These are phyloP conservation scores for Sander vitreus DNA, from an alignment of 2,113 vertebrate genomes.

Conservation along the genomic window DNA sequence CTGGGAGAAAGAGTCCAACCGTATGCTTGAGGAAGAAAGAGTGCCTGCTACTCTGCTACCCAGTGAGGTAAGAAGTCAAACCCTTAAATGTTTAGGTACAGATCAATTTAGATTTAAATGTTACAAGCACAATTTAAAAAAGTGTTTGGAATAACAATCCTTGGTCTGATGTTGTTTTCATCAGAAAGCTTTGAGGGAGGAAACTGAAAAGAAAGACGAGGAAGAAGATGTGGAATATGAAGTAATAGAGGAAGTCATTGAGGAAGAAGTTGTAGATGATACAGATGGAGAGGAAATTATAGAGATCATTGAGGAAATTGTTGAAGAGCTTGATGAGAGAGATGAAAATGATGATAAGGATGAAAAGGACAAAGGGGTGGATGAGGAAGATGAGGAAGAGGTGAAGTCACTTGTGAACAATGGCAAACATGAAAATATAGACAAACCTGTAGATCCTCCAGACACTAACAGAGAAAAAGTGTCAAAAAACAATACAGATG, in stretches of 20 bases:
- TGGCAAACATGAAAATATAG: slow-evolving; percentile 19
- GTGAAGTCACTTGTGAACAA: slow-evolving; percentile 10
- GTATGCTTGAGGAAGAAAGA: slow-evolving; percentile 94
- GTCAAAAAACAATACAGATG: background rate
- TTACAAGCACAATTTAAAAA: background rate
- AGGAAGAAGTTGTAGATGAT: slow-evolving; percentile 58
- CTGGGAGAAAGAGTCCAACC: slow-evolving; percentile 94
- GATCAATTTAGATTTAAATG: background rate
- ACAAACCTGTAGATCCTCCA: background rate
- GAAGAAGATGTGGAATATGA: slow-evolving; percentile 55
- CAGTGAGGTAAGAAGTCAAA: slow-evolving; percentile 82
- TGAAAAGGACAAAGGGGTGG: slow-evolving; percentile 31
- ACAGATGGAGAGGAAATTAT: slow-evolving; percentile 69
- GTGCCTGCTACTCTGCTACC: slow-evolving; percentile 91
- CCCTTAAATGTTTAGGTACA: background rate
- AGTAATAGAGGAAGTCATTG: slow-evolving; percentile 73
- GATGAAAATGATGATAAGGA: slow-evolving; percentile 48
- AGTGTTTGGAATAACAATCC: background rate
- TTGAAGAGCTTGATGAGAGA: slow-evolving; percentile 58
- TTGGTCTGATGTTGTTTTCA: slow-evolving; percentile 26
- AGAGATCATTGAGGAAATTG: slow-evolving; percentile 74
- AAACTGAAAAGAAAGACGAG: slow-evolving; percentile 74
- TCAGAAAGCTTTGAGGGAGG: slow-evolving; percentile 73
- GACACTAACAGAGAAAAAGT: slow-evolving; percentile 11
- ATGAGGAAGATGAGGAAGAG: slow-evolving; percentile 27